Conservation (phyloP, 2,113 vertebrate species). For the Pangasianodon gigas region DNA sequence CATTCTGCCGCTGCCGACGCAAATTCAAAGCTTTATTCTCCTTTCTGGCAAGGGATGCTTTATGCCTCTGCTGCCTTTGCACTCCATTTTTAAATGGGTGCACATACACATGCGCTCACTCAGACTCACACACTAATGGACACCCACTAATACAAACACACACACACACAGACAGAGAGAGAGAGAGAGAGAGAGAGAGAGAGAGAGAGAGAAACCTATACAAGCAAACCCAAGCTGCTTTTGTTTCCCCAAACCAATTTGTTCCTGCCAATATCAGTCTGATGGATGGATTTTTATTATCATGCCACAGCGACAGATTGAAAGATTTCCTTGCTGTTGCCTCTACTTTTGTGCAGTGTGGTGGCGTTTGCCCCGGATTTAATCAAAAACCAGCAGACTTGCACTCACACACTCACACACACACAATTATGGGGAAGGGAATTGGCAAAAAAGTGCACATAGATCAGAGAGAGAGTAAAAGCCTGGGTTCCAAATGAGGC, state of each 20-base stretch:
- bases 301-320: slow-evolving; percentile 58
- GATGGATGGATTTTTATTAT: slow-evolving; percentile 59
- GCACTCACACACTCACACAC: slow-evolving; percentile 35
- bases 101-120: not conserved
- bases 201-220: not conserved
- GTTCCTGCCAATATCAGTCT: slow-evolving; percentile 54
- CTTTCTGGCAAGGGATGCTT: slow-evolving; percentile 49
- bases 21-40: slow-evolving; percentile 47
- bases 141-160: not conserved
- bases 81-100: slow-evolving; percentile 34
- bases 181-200: no score
- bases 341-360: slow-evolving; percentile 46
- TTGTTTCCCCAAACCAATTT: slow-evolving; percentile 58
- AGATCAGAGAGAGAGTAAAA: slow-evolving; percentile 45
- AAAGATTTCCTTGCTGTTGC: slow-evolving; percentile 58
- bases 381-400: slow-evolving; percentile 63
- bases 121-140: not conserved
- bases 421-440: slow-evolving; percentile 38
- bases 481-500: slow-evolving; percentile 43
- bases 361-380: slow-evolving; percentile 57
- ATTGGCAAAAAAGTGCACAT: slow-evolving; percentile 52
- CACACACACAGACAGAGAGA: not conserved
- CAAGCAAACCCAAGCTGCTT: slow-evolving; percentile 47
- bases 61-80: slow-evolving; percentile 31
- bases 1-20: slow-evolving; percentile 46